These are phyloP conservation scores for Folsomia candida DNA, from an alignment of 2,888 invertebrate genomes.

Conservation along the genomic window DNA sequence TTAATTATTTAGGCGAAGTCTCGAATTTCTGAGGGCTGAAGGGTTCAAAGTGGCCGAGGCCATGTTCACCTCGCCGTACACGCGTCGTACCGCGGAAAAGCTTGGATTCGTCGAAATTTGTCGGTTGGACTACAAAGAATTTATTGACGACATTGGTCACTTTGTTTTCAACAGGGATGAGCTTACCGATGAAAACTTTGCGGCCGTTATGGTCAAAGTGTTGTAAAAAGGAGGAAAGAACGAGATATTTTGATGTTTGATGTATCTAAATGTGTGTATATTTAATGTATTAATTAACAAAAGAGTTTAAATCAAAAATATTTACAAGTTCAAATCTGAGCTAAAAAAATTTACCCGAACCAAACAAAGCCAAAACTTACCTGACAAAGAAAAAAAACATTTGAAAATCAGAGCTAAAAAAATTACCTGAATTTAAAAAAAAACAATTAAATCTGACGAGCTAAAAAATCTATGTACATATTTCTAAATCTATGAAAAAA, in stretches of 20 bases:
- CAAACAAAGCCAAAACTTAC: too few species aligned
- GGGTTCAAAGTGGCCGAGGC: slow-evolving; percentile 43
- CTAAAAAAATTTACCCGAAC: too few species aligned
- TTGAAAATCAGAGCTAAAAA: too few species aligned
- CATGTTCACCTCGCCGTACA: slow-evolving; percentile 31
- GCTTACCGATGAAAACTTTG: slow-evolving; percentile 36
- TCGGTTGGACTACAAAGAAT: slow-evolving; percentile 30
- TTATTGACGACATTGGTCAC: slow-evolving; percentile 33
- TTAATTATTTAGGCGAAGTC: slow-evolving; percentile 10
- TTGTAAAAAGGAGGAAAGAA: slow-evolving; percentile 4
- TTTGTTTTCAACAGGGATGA: slow-evolving; percentile 25
- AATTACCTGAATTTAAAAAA: too few species aligned
- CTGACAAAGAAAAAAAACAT: too few species aligned
- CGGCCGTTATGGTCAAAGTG: slow-evolving; percentile 37
- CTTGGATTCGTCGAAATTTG: slow-evolving; percentile 40
- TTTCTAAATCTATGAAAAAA: too few species aligned
- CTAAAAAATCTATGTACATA: too few species aligned
- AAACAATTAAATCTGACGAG: too few species aligned
- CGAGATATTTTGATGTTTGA: neutral
- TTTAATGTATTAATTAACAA: neutral
- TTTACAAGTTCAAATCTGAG: neutral
- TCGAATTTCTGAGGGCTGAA: slow-evolving; percentile 34
- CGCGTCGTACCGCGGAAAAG: slow-evolving; percentile 24
- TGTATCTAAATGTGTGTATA: neutral
- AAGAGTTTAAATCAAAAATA: too few species aligned